Percentiles rank a stretch among this genome's conserved stretches.
Conservation (phyloP, 2,113 vertebrate genomes). For the Vimba vimba region DNA sequence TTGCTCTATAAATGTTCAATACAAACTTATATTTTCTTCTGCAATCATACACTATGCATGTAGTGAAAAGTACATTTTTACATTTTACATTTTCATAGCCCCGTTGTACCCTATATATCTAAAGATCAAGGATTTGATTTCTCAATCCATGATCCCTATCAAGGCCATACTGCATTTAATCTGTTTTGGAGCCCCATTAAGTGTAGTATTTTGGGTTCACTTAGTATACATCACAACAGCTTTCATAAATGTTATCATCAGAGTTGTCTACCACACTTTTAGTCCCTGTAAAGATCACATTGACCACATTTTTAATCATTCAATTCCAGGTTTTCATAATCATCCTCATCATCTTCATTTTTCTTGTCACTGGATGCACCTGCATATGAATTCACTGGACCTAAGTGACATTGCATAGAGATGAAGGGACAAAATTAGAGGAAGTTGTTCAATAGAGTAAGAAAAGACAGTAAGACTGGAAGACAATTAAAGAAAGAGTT, state of each 20-base stretch:
- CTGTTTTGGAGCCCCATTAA: not conserved
- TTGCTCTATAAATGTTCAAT: too few species aligned
- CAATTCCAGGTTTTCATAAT: not conserved
- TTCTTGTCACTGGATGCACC: not conserved
- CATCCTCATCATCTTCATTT: not conserved
- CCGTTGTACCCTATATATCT: too few species aligned
- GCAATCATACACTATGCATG: too few species aligned
- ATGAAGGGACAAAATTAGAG: not conserved
- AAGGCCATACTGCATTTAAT: not conserved
- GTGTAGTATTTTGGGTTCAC: not conserved
- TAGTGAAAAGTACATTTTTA: too few species aligned
- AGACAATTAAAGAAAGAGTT: not conserved
- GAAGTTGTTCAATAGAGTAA: not conserved
- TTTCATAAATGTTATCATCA: not conserved
- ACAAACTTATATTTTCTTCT: too few species aligned
- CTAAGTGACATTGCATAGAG: not conserved
- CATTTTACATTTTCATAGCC: too few species aligned
- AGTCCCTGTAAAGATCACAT: not conserved
- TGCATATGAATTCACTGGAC: not conserved
- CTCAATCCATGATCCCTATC: too few species aligned
- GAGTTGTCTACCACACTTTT: not conserved
- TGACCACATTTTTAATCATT: not conserved
- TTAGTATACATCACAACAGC: not conserved
- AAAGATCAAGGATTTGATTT: too few species aligned
- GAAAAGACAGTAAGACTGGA: too few species aligned